phyloP scores from a whole-genome alignment of 2,113 vertebrate species.

The Tamias sibiricus region DNA sequence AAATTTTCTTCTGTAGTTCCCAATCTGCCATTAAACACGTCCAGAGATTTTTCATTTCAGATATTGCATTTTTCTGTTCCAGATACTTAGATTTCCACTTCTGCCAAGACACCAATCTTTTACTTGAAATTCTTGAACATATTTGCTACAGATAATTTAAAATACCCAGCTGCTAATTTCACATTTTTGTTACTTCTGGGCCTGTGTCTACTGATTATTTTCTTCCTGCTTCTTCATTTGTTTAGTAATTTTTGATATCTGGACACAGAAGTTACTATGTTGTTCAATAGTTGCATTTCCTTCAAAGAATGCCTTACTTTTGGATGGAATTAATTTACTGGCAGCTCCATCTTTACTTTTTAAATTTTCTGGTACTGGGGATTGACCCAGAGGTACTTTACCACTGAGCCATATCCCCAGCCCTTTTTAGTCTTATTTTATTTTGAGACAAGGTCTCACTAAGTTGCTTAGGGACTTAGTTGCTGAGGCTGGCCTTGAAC shows the following conservation, averaged over 20 bases:
- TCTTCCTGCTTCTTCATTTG: neutral
- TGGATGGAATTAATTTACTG: neutral
- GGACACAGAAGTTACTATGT: no score
- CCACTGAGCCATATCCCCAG: no score
- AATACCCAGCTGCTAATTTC: neutral
- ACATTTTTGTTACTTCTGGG: neutral
- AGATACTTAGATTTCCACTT: neutral
- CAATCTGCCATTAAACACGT: neutral
- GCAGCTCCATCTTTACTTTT: neutral
- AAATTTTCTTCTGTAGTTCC: conserved; percentile 25
- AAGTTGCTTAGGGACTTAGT: no score
- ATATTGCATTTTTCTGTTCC: neutral
- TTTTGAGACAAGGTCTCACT: no score
- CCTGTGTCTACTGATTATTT: neutral
- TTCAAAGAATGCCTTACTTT: neutral
- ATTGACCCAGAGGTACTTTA: no score
- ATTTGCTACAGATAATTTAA: neutral
- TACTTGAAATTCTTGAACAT: neutral
- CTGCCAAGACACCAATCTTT: neutral
- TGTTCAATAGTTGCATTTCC: no score
- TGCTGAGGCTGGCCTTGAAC: no score
- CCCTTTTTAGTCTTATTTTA: no score
- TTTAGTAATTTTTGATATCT: no score
- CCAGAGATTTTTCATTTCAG: neutral
- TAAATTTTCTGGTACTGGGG: no score